Percentiles rank a stretch among this genome's conserved stretches.
These are phyloP conservation scores for Pungitius pungitius DNA, from an alignment of 2,113 vertebrate species.

Conservation along the genomic window DNA sequence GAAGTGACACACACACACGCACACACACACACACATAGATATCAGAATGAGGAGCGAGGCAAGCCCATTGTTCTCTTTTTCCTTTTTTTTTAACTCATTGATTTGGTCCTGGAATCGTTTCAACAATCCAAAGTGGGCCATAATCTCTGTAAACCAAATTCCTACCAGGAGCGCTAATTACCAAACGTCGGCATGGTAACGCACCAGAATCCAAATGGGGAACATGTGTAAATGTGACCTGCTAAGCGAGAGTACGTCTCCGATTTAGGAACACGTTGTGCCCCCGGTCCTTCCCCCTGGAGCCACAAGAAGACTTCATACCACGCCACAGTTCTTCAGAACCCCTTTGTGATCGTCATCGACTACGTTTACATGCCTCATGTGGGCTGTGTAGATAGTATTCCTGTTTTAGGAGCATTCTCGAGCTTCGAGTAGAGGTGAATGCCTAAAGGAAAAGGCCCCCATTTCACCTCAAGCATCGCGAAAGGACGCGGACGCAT, in stretches of 20 bases:
- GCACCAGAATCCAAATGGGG: background rate
- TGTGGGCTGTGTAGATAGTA: no score
- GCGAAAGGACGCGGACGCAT: no score
- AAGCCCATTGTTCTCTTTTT: background rate
- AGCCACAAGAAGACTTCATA: background rate
- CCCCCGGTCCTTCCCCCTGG: background rate
- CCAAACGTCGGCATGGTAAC: background rate
- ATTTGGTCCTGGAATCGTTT: no score
- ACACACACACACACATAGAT: background rate
- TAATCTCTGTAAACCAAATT: background rate
- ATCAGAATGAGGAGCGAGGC: background rate
- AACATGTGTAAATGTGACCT: background rate
- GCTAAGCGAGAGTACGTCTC: background rate
- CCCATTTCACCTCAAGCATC: no score
- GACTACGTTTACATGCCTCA: no score
- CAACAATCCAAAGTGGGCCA: no score
- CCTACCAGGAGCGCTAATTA: background rate
- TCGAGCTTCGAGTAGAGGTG: no score
- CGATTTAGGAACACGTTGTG: background rate
- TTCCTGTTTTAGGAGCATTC: no score
- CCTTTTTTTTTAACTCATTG: no score
- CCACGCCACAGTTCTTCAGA: background rate
- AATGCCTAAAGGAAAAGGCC: no score
- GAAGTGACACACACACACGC: conserved; percentile 18
- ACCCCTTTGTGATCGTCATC: background rate